Base-by-base conservation (phyloP, 2,113 vertebrate genomes). In the Cheilinus undulatus region DNA sequence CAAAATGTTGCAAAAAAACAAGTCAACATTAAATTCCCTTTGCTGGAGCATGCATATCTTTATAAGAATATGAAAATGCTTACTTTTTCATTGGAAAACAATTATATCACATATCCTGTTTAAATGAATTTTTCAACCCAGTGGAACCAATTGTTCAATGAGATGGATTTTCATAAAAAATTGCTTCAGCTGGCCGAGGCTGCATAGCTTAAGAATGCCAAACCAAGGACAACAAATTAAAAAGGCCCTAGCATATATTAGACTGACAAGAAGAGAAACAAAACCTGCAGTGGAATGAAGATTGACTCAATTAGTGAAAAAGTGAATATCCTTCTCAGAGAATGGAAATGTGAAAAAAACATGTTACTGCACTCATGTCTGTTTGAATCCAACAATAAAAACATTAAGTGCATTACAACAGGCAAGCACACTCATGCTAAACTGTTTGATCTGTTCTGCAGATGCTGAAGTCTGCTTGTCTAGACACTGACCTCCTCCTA, bases 161-260 rank as follows among this genome's bases (percentile, higher is more conserved):
- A 63, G 22, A 13, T 57, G 9, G 7, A 42, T 69, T 72, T 50
- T 72, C 27, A 71, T 54, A 57, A 64, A 61, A 73, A 54, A 69
- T 38, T 7, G 43, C 36, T 42, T 73, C 36, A 71, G 70, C 50
- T 58, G 61, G 50, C 23, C 43, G 22, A 28, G 30, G 60, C 52
- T 52, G 28, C 26, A 28, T 30, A 54, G 46, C 61, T 46, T n/a
- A 53, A 52, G 64, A 59, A 75, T 49, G 65, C 71, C 77, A 88
- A 78, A 80, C 82, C 73, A 66, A 82, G 52, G 67, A 53, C 69
- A 46, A 72, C 17, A 75, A 84, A 88, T 86, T 43, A 85, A 76
- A 84, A 68, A 69, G 73, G 59, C 70, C 64, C 12, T 2, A 36
- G 49, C 7, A 5, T 73, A 69, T 80, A 84, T 86, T 89, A 82